Base-by-base conservation (phyloP, 2,888 invertebrate genomes). In the Xylota segnis region DNA sequence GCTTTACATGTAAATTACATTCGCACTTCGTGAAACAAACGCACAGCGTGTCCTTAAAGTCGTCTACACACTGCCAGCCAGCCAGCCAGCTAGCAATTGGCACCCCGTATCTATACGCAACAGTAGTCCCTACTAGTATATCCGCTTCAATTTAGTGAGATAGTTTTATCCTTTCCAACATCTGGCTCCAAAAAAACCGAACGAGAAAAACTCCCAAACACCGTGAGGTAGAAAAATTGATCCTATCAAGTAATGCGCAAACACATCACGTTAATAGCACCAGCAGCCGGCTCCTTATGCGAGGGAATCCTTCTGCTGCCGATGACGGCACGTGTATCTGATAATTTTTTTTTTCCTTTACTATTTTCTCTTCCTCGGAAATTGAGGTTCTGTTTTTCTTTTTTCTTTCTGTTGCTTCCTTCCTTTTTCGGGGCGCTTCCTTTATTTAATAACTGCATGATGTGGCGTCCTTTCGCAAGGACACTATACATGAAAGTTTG, bases 241-340 rank as follows among this genome's bases (percentile, higher is more conserved):
- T 65, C 32, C 34, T 32, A 45, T 32, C 32, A 47, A 47, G 63
- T 54, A 54, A 32, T 63, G 58, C 34, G 63, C 32, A 63, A 52
- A 50, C 68, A 43, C 74, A 54, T 65, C 63, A 32, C 10, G 61
- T 75, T 27, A 43, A 18, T 23, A 56, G 23, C 14, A 3, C 40
- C 5, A 34, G 7, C n/a, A 52, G 18, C 27, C 9, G 18, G 5
- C 37, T 52, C 5, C 50, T 14, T 12, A 23, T 34, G n/a, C 0
- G 37, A 52, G 40, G n/a, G 14, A 27, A 65, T 74, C 43, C 34
- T 40, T 56, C 16, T 5, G 14, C 14, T 58, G 0, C 18, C 7
- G 23, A 54, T 16, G 23, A 43, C 6, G 66, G 59, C 76, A 43
- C 68, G 68, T 68, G 76, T 68, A 68, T 59, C 59, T 68, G 27